Evolutionary conservation across 2,888 invertebrate species (phyloP).

Genomic region (Dryomyza anilis): DNA sequence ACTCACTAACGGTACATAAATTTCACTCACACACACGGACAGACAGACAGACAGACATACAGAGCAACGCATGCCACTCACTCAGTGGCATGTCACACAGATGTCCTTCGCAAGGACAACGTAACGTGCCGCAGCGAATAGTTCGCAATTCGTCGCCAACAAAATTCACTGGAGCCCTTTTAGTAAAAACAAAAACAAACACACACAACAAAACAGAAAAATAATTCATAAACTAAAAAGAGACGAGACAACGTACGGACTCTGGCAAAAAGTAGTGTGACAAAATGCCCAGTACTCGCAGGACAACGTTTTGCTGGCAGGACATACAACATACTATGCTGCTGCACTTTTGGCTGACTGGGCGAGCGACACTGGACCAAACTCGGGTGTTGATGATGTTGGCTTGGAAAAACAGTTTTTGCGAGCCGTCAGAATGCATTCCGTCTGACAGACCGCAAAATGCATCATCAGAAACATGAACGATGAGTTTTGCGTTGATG

Average conservation of each 20-base stretch:
- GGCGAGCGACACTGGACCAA: slow-evolving; percentile 10
- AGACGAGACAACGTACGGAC: background rate
- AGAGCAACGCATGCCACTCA: slow-evolving; percentile 20
- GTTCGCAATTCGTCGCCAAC: slow-evolving; percentile 4
- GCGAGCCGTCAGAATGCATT: slow-evolving; percentile 58
- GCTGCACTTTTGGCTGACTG: background rate
- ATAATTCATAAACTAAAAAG: background rate
- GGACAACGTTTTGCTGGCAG: background rate
- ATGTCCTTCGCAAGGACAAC: slow-evolving; percentile 33
- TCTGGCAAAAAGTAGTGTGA: background rate
- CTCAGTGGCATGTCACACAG: slow-evolving; percentile 19
- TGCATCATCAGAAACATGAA: slow-evolving; percentile 60
- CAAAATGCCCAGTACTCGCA: slow-evolving; percentile 13
- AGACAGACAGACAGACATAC: slow-evolving; percentile 14
- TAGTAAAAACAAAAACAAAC: too few relatives aligned
- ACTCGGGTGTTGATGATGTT: slow-evolving; percentile 40
- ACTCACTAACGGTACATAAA: slow-evolving; percentile 52
- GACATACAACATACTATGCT: too few relatives aligned
- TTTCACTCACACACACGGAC: slow-evolving; percentile 41
- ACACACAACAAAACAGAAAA: too few relatives aligned
- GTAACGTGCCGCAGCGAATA: slow-evolving; percentile 16
- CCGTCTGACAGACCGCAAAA: slow-evolving; percentile 61
- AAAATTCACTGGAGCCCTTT: background rate
- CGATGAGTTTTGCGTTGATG: slow-evolving; percentile 50
- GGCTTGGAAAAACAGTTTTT: slow-evolving; percentile 54